Base-by-base conservation (phyloP, 2,888 invertebrate genomes). In the Schrankia costaestrigalis region DNA sequence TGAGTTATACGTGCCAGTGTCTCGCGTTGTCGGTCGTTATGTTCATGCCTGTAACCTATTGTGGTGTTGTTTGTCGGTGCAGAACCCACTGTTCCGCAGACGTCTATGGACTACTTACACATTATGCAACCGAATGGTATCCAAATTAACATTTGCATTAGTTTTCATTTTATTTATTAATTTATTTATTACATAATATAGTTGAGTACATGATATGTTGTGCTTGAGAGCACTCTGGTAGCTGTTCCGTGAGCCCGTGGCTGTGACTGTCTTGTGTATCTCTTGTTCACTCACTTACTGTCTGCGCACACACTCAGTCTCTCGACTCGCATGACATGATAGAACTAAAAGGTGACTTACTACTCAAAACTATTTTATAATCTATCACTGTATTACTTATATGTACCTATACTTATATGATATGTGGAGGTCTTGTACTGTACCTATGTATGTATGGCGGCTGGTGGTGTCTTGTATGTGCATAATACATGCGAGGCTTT, bases 281-380 rank as follows among this genome's bases (percentile, higher is more conserved):
- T 41, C 47, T 46, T 60, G 52, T 63, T 41, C 55, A 54, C 63
- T 49, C 56, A 42, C 34, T 37, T 45, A n/a, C n/a, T n/a, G 47
- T 46, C 47, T 46, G 42, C 46, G 56, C 59, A 51, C 60, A 35
- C 50, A 43, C 31, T 42, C 25, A 51, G 60, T 49, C 31, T 44
- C 35, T 65, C 47, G 47, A 65, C 62, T 72, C 71, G 83, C 85
- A 85, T 85, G 85, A 70, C 68, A 65, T 76, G 72, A 67, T 70
- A 14, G 63, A 55, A 63, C 56, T 41, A 72, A 87, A 89, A 90
- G 91, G 91, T 91, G 91, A 91, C 91, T 91, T 91, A 92, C 91
- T 92, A 91, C 91, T 90, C 90, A 91, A 91, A 91, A 90, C 91
- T 90, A 83, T 78, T 65, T 65, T 66, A 59, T 68, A 59, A 59